Percentiles rank a stretch among this genome's conserved stretches.
phyloP scores from a whole-genome alignment of 2,113 vertebrate species.

The Galbula dea region DNA sequence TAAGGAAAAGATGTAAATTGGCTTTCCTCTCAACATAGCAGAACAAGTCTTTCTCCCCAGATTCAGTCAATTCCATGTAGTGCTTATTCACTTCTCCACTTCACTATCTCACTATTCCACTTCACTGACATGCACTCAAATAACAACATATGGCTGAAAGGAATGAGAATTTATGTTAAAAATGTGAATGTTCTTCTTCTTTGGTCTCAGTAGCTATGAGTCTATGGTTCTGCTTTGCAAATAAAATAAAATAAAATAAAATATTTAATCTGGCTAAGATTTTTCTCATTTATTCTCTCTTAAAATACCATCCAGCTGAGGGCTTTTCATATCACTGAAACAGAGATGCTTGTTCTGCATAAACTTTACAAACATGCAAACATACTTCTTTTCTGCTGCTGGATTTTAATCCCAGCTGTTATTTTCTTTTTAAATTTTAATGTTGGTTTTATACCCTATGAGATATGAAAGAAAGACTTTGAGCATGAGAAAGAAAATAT shows the following conservation, averaged over 20 bases:
- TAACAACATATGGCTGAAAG: neutral
- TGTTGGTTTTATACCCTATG: neutral
- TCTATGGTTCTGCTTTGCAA: neutral
- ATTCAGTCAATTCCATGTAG: neutral
- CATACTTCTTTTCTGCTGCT: neutral
- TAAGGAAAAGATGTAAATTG: neutral
- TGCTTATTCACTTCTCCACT: neutral
- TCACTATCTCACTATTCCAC: too few species aligned
- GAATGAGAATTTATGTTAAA: neutral
- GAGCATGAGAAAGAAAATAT: neutral
- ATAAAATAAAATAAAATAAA: neutral
- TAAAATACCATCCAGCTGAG: neutral
- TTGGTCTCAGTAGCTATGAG: neutral
- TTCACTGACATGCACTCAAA: neutral
- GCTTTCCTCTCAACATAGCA: neutral
- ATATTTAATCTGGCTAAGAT: neutral
- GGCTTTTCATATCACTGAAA: neutral
- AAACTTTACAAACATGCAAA: neutral
- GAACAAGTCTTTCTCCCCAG: neutral
- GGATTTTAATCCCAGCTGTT: neutral
- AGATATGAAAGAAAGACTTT: neutral
- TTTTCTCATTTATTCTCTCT: neutral
- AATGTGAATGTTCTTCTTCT: neutral
- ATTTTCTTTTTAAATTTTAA: neutral
- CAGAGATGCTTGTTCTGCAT: neutral